Evolutionary conservation across 1,140 invertebrate species (phyloP).

Genomic region (Camponotus vicinus): DNA sequence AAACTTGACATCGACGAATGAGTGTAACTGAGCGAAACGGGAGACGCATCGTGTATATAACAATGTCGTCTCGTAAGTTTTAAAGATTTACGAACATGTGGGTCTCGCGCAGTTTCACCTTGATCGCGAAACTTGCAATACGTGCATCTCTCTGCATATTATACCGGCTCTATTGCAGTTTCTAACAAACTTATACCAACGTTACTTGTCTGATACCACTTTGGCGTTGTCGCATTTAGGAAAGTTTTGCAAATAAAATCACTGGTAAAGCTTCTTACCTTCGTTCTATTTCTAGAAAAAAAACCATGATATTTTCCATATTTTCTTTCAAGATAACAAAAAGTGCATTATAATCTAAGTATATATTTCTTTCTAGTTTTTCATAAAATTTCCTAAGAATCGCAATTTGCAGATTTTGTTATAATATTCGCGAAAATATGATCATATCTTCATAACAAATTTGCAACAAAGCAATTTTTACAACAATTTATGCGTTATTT

Average conservation of each 20-base stretch:
- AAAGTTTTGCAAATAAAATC: slow-evolving; percentile 43
- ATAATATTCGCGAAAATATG: not conserved
- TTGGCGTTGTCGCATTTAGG: slow-evolving; percentile 8
- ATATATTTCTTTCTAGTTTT: not conserved
- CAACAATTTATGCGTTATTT: not conserved
- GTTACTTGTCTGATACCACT: slow-evolving; percentile 20
- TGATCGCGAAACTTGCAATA: slow-evolving; percentile 47
- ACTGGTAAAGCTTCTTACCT: not conserved
- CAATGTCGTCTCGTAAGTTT: not conserved
- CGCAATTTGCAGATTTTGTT: not conserved
- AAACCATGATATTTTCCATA: not conserved
- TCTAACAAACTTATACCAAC: slow-evolving; percentile 32
- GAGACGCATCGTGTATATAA: not conserved
- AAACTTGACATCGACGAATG: not conserved
- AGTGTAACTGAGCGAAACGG: not conserved
- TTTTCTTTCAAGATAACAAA: not conserved
- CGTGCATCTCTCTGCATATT: slow-evolving; percentile 4
- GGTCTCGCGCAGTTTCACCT: slow-evolving; percentile 28
- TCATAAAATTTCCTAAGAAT: slow-evolving; percentile 4
- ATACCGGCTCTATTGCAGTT: slow-evolving; percentile 22
- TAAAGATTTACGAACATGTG: slow-evolving; percentile 17
- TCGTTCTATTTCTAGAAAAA: not conserved
- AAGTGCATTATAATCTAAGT: not conserved
- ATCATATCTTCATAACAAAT: not conserved
- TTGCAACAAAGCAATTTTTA: not conserved